Base-by-base conservation (phyloP, 1,140 invertebrate genomes). In the Zaprionus lachaisei region DNA sequence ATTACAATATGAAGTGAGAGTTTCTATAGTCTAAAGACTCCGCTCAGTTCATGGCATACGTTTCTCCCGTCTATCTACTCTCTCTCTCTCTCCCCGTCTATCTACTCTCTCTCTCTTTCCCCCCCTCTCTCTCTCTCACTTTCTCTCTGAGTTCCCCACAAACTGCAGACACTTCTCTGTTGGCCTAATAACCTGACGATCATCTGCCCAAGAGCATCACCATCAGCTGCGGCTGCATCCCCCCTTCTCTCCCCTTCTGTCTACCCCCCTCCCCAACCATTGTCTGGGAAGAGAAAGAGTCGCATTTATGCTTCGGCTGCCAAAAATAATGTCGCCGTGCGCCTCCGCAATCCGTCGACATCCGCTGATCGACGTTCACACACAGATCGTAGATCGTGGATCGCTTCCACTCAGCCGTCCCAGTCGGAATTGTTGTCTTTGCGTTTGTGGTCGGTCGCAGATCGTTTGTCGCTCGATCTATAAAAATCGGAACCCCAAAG, bases 351-450 rank as follows among this genome's bases (percentile, higher is more conserved):
- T 34, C 64, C 72, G 73, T 41, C 69, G 68, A 44, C 51, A 62
- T 63, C 54, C 57, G 20, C 26, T 24, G 20, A 65, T 65, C 63
- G 26, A 64, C 54, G 15, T 49, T 38, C 37, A 61, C 28, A 51
- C 34, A 17, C 17, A 65, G 22, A 64, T 54, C 11, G 15, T 17
- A 65, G 28, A 55, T 38, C 24, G 44, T 28, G 68, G 28, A 69
- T 69, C 58, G 49, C 15, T 24, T 72, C 63, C 62, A 77, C 70
- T 73, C 63, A 68, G 81, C 47, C 47, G 47, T 83, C 81, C 65
- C 77, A 89, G 85, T 89, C 85, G 61, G 65, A 89, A 90, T 80
- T 80, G 72, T 79, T 85, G 76, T 90, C 85, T 91, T 68, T 79
- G 65, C 67, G 67, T 66, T 79, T 73, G 86, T 77, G 85, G 85